Evolutionary conservation across 1,140 invertebrate genomes (phyloP).

Genomic region (Calephelis nemesis): DNA sequence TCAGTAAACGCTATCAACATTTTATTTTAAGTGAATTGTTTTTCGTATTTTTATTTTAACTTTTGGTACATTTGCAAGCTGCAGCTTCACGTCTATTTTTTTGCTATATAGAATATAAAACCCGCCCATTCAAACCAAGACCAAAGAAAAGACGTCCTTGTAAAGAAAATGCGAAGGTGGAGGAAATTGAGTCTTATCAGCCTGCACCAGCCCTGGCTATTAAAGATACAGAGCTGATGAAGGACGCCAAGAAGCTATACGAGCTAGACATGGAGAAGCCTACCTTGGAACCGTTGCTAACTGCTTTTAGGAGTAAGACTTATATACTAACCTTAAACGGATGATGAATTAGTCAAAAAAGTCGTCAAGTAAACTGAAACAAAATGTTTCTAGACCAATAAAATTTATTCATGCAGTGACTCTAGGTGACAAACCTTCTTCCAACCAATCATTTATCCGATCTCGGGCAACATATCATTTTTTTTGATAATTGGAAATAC

Average conservation of each 20-base stretch:
- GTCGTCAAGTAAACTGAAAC: not conserved
- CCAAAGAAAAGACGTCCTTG: constrained; percentile 47
- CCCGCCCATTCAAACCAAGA: constrained; percentile 56
- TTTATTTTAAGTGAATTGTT: too few relatives aligned
- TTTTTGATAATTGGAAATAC: too few relatives aligned
- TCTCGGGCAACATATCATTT: too few relatives aligned
- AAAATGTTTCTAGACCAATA: not conserved
- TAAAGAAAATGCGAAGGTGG: constrained; percentile 23
- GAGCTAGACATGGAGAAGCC: constrained; percentile 54
- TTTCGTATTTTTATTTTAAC: too few relatives aligned
- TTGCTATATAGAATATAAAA: constrained; percentile 55
- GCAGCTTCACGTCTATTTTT: too few relatives aligned
- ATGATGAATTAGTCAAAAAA: not conserved
- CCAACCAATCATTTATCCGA: too few relatives aligned
- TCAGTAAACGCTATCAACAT: too few relatives aligned
- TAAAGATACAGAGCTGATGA: constrained; percentile 69
- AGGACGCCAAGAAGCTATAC: constrained; percentile 56
- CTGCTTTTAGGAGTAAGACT: constrained; percentile 62
- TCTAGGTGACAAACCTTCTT: too few relatives aligned
- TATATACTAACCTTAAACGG: not conserved
- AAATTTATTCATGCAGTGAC: too few relatives aligned
- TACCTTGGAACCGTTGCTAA: constrained; percentile 56
- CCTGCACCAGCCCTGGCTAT: constrained; percentile 51
- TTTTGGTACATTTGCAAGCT: too few relatives aligned
- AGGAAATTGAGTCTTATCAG: constrained; percentile 29